These are phyloP conservation scores for Catostomus latipinnis DNA, from an alignment of 2,797 vertebrate species.

Conservation along the genomic window DNA sequence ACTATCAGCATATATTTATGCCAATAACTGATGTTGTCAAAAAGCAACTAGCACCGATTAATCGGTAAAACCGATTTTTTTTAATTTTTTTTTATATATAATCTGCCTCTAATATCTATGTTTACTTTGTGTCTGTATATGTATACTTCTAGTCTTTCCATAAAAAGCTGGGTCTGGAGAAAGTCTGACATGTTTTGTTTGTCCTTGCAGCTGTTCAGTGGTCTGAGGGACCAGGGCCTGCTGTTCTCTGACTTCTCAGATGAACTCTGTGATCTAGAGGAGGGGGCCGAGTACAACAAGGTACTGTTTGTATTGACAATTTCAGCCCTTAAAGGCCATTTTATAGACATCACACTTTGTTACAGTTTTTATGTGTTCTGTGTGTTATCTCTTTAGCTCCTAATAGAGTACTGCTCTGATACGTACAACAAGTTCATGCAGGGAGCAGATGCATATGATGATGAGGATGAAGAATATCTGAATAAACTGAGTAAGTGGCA, in stretches of 20 bases:
- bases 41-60: too few species aligned
- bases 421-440: conserved; percentile 92
- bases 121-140: too few species aligned
- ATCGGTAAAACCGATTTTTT: too few species aligned
- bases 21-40: too few species aligned
- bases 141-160: too few species aligned
- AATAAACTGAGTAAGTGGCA: conserved; percentile 85
- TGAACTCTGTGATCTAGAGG: conserved; percentile 81
- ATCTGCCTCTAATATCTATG: too few species aligned
- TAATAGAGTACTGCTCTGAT: conserved; percentile 84
- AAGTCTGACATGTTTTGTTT: neutral
- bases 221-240: conserved; percentile 78
- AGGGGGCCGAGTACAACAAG: conserved; percentile 88
- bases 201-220: conserved; percentile 65
- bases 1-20: too few species aligned
- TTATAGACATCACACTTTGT: neutral
- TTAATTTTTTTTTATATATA: too few species aligned
- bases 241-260: conserved; percentile 84
- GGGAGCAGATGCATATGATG: conserved; percentile 79
- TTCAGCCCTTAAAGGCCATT: neutral
- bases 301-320: conserved; percentile 65
- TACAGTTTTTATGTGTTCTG: neutral
- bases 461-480: conserved; percentile 81
- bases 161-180: too few species aligned
- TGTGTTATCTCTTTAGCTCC: conserved; percentile 76